phyloP scores from a whole-genome alignment of 2,113 vertebrate genomes.

The Aythya baeri region DNA sequence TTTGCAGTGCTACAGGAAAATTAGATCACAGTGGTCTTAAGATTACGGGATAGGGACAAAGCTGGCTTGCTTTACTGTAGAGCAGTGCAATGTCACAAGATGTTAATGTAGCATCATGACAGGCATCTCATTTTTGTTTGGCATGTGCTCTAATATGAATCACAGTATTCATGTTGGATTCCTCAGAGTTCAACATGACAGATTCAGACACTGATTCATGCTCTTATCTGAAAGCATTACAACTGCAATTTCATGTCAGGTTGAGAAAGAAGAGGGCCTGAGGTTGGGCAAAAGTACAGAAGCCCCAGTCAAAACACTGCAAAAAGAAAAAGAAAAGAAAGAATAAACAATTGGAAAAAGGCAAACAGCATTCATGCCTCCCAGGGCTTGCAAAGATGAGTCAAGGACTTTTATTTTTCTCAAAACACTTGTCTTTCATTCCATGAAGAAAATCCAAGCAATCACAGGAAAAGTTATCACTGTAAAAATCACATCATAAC shows the following conservation, averaged over 20 bases:
- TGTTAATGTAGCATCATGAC: neutral
- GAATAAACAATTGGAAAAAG: neutral
- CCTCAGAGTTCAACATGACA: neutral
- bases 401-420: neutral
- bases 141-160: neutral
- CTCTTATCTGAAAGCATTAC: neutral
- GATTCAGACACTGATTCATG: neutral
- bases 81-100: neutral
- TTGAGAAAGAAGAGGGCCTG: neutral
- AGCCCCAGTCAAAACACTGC: neutral
- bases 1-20: neutral
- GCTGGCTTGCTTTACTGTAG: neutral
- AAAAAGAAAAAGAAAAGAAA: neutral
- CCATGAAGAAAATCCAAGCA: constrained; percentile 5
- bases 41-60: neutral
- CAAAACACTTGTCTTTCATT: constrained; percentile 1
- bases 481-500: constrained; percentile 32
- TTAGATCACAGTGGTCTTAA: neutral
- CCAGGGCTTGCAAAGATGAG: neutral
- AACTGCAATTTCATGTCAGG: neutral
- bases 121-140: neutral
- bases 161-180: neutral
- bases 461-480: constrained; percentile 34
- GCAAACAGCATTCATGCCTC: neutral
- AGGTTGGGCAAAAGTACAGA: neutral